Base-by-base conservation (phyloP, 2,113 vertebrate species). In the Thunnus maccoyii region DNA sequence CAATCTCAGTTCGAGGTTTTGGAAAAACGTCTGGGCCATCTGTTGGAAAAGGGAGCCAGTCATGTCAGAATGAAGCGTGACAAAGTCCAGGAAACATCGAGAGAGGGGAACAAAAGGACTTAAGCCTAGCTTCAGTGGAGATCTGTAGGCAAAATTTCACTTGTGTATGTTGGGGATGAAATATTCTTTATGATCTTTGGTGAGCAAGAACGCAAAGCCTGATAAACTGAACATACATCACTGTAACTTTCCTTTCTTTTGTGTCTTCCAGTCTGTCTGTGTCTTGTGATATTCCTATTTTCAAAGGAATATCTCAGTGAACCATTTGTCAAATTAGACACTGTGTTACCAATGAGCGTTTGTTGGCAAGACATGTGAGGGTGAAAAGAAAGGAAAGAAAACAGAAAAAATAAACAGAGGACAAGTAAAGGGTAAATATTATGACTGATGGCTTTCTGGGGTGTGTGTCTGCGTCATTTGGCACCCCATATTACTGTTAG, bases 381-480 rank as follows among this genome's bases (percentile, higher is more conserved):
- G 48, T 62, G 83, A 78, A 77, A 79, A 51, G 51, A 80, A 58
- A 66, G 44, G 56, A 72, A 69, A 77, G 55, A 78, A 72, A 56
- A 36, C 51, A 57, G 44, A 64, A 67, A 87, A 76, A 86, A 86
- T 81, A 88, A 91, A 93, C 79, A 80, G 48, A 76, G 73, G 36
- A 78, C 61, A 81, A 80, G 76, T 78, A 47, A 54, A 75, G 66
- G 67, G 60, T 90, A 88, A 92, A 82, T 93, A 92, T 94, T 94
- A 91, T 94, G 91, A 93, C 86, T 86, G 80, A 85, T 86, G 80
- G 82, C 66, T 90, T 86, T 86, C 58, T 55, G 52, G 78, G 72
- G 71, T 91, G 86, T 76, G 71, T 70, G 41, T 36, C 60, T 83
- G 75, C 70, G 80, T 90, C 81, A 85, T n/a, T 71, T 88, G 87